A percentile compares a stretch with the other conserved stretches of the same genome.
These are phyloP conservation scores for Lepisosteus osseus DNA, from an alignment of 2,113 vertebrate species.

Conservation along the genomic window DNA sequence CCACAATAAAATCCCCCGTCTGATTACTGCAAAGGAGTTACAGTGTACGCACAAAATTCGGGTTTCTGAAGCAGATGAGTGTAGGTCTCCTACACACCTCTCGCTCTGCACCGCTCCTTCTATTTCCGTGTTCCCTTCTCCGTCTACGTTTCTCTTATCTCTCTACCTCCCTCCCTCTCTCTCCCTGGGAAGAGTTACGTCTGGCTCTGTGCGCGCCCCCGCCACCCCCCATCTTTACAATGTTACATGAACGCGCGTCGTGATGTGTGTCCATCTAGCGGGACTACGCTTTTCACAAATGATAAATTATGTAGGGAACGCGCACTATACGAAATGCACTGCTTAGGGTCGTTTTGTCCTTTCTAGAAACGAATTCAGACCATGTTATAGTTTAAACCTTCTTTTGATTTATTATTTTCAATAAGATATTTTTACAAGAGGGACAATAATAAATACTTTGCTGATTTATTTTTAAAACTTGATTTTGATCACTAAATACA, in stretches of 20 bases:
- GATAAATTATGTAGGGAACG: neutral
- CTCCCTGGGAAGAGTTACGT: slow-evolving; percentile 21
- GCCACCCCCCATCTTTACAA: slow-evolving; percentile 21
- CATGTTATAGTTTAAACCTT: no score
- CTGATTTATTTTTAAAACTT: no score
- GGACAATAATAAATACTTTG: no score
- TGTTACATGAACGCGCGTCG: slow-evolving; percentile 39
- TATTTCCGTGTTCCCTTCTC: slow-evolving; percentile 45
- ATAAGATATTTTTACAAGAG: no score
- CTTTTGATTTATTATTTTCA: no score
- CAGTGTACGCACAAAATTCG: slow-evolving; percentile 13
- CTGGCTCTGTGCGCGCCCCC: slow-evolving; percentile 25
- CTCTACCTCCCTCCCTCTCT: slow-evolving; percentile 17
- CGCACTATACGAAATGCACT: neutral
- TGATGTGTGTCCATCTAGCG: slow-evolving; percentile 14
- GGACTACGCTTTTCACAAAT: slow-evolving; percentile 17
- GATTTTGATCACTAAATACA: no score
- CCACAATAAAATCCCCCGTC: slow-evolving; percentile 27
- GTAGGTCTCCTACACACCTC: slow-evolving; percentile 38
- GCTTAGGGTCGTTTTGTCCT: no score
- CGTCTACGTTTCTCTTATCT: slow-evolving; percentile 22
- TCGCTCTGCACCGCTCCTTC: slow-evolving; percentile 29
- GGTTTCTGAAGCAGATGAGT: slow-evolving; percentile 35
- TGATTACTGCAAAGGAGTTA: slow-evolving; percentile 19
- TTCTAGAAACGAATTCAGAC: no score